These are phyloP conservation scores for Danio aesculapii DNA, from an alignment of 2,797 vertebrate species.

Conservation along the genomic window DNA sequence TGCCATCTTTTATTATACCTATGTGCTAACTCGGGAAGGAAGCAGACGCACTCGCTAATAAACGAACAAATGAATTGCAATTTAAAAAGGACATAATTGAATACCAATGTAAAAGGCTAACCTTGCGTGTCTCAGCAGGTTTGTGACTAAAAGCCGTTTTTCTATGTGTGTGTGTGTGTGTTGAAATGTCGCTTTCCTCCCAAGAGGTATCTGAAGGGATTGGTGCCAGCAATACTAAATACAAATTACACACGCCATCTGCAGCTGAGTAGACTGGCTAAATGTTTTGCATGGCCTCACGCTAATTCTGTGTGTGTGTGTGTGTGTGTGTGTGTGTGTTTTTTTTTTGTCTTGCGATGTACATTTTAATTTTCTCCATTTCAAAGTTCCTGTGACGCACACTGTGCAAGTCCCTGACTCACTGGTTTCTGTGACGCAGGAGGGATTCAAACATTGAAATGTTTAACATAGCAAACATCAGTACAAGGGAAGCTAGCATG, in stretches of 20 bases:
- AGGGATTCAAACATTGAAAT: not conserved
- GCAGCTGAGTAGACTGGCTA: not conserved
- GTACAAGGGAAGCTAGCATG: not conserved
- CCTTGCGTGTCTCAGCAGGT: constrained; percentile 29
- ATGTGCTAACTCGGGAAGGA: constrained; percentile 43
- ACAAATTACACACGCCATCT: constrained; percentile 32
- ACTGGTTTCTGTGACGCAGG: not conserved
- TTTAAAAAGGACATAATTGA: constrained; percentile 46
- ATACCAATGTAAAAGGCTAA: constrained; percentile 32
- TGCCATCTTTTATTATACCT: constrained; percentile 33
- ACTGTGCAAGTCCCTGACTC: not conserved
- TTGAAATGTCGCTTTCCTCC: not conserved
- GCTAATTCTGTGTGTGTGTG: not conserved
- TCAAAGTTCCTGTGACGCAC: not conserved
- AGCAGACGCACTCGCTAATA: constrained; percentile 35
- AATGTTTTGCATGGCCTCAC: constrained; percentile 19
- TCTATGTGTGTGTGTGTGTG: not conserved
- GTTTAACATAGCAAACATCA: not conserved
- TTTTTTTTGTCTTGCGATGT: not conserved
- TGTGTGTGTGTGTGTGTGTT: not conserved
- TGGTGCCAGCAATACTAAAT: constrained; percentile 21
- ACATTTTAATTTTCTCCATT: not conserved
- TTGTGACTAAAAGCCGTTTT: constrained; percentile 1
- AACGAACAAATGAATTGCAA: constrained; percentile 32
- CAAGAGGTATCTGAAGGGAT: not conserved